These are phyloP conservation scores for Poecilus cupreus DNA, from an alignment of 2,888 invertebrate species.

Conservation along the genomic window DNA sequence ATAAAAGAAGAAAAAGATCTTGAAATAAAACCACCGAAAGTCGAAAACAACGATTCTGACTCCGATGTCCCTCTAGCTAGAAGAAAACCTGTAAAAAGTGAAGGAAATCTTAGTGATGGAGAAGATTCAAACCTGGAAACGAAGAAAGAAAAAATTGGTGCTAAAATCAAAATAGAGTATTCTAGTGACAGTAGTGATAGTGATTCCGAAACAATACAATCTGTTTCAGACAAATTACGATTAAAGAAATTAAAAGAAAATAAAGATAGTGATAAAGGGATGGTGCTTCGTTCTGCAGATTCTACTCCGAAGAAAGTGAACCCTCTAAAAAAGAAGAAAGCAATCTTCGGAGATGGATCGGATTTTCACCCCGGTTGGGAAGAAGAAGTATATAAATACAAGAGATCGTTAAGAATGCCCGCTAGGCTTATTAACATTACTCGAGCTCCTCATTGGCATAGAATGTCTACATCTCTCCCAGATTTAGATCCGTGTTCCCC, in stretches of 20 bases:
- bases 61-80: slow-evolving; percentile 65
- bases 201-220: slow-evolving; percentile 70
- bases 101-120: slow-evolving; percentile 60
- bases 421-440: slow-evolving; percentile 87
- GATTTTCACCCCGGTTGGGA: slow-evolving; percentile 88
- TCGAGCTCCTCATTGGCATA: slow-evolving; percentile 80
- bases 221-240: slow-evolving; percentile 67
- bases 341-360: slow-evolving; percentile 82
- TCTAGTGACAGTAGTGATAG: slow-evolving; percentile 65
- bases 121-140: slow-evolving; percentile 67
- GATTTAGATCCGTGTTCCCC: slow-evolving; percentile 87
- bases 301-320: slow-evolving; percentile 66
- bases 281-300: slow-evolving; percentile 68
- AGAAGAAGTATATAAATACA: slow-evolving; percentile 88
- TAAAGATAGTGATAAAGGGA: slow-evolving; percentile 67
- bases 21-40: slow-evolving; percentile 42
- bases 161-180: slow-evolving; percentile 69
- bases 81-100: slow-evolving; percentile 61
- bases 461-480: slow-evolving; percentile 84
- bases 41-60: slow-evolving; percentile 64
- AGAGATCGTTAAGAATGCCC: slow-evolving; percentile 88
- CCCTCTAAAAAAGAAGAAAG: slow-evolving; percentile 72
- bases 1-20: slow-evolving; percentile 58
- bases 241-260: slow-evolving; percentile 41
- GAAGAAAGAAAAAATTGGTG: slow-evolving; percentile 67